Base-by-base conservation (phyloP, 2,888 invertebrate species). In the Orthosia gracilis region DNA sequence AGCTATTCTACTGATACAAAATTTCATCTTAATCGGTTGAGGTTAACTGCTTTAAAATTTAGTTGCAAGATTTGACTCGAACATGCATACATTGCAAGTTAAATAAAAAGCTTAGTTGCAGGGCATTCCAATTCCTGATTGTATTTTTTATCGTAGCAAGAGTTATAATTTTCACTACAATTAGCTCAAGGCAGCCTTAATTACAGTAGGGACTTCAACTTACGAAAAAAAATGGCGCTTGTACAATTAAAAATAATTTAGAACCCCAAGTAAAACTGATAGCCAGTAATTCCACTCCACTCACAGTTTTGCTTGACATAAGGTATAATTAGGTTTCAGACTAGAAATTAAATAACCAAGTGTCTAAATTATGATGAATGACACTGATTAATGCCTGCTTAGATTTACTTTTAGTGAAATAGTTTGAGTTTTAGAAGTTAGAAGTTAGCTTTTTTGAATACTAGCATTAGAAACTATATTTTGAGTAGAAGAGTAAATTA, bases 281-380 rank as follows among this genome's bases (percentile, higher is more conserved):
- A 73, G 17, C 26, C 21, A 15, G 55, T 79, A 70, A 69, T 69
- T 71, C 15, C 26, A 70, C 69, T 52, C 59, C 62, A 66, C 76
- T 73, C 63, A 69, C 54, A 74, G 69, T 71, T 72, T 62, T 4
- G 12, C 57, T 31, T 67, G 68, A 77, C 69, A 68, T 65, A 62
- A 71, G 58, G 65, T 73, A 26, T 77, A 83, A 84, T 86, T 84
- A 77, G 73, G 50, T 59, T 73, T 69, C 70, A 69, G 58, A 55
- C 76, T 78, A 78, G 76, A 83, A 86, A 85, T 87, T 88, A 84
- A 80, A 77, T 73, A 68, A 64, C 61, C 73, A 75, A 80, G 74
- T 72, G 74, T 83, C 85, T 81, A 82, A 83, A 87, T 85, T 85
- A 83, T 84, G 85, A 89, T 86, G 85, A 87, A 87, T 87, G 82